Conservation (phyloP, 2,113 vertebrate species). For the Varanus komodoensis region DNA sequence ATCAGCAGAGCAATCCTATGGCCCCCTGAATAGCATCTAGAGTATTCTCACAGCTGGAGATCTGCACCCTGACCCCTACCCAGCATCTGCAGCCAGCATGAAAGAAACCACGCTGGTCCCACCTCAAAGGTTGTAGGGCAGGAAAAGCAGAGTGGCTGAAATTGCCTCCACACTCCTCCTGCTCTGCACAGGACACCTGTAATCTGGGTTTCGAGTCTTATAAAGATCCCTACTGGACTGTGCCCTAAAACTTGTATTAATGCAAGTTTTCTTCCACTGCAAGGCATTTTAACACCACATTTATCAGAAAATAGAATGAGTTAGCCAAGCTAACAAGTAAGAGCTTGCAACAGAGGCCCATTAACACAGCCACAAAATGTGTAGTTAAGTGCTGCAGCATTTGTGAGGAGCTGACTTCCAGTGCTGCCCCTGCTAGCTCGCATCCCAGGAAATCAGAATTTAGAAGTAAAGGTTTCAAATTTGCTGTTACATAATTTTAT, state of each 20-base stretch:
- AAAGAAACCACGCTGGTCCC: no score
- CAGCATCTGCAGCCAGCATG: no score
- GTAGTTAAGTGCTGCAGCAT: background rate
- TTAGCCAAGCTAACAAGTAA: conserved; percentile 51
- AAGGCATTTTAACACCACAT: conserved; percentile 32
- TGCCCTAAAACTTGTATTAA: background rate
- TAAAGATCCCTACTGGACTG: no score
- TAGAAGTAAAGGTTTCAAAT: background rate
- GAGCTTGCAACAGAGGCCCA: conserved; percentile 4
- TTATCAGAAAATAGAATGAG: conserved; percentile 22
- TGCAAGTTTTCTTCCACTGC: conserved; percentile 19
- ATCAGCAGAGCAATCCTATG: background rate
- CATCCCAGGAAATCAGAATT: background rate
- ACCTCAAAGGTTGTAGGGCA: no score
- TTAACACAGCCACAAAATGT: background rate
- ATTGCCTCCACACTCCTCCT: no score
- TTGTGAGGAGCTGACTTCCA: background rate
- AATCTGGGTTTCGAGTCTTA: no score
- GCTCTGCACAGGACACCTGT: no score
- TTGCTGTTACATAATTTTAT: background rate
- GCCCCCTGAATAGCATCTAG: no score
- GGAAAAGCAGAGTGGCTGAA: no score
- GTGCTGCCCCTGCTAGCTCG: background rate
- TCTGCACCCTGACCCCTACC: no score
- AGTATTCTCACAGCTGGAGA: no score